Evolutionary conservation across 2,888 invertebrate species (phyloP).

Genomic region (Anthrax anthrax): DNA sequence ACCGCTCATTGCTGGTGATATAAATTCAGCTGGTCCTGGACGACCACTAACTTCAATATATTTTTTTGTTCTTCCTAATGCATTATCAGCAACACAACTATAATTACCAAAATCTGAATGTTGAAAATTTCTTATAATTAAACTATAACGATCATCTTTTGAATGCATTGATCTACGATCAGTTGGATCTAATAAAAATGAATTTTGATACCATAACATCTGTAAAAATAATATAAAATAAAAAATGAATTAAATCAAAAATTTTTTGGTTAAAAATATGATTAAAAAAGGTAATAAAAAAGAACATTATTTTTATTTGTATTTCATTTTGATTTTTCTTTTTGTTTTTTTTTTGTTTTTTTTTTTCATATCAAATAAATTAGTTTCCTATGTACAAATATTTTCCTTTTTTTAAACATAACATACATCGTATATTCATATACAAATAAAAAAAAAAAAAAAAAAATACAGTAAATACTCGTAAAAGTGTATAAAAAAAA

Average conservation of each 20-base stretch:
- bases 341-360: too few species aligned
- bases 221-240: constrained; percentile 22
- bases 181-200: constrained; percentile 44
- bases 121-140: constrained; percentile 45
- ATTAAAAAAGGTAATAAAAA: too few species aligned
- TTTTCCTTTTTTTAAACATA: too few species aligned
- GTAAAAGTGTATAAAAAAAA: too few species aligned
- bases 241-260: neutral
- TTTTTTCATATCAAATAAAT: too few species aligned
- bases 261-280: too few species aligned
- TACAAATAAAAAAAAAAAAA: too few species aligned
- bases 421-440: too few species aligned
- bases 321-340: too few species aligned
- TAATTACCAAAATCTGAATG: constrained; percentile 49
- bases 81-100: constrained; percentile 41
- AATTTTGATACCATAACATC: constrained; percentile 52
- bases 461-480: too few species aligned
- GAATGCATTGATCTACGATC: constrained; percentile 46
- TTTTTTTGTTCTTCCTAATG: constrained; percentile 38
- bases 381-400: too few species aligned
- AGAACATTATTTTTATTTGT: too few species aligned
- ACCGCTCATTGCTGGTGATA: constrained; percentile 44
- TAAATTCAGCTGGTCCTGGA: constrained; percentile 47
- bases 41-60: constrained; percentile 50
- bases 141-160: constrained; percentile 42